Conservation (phyloP, 2,797 vertebrate species). For the Lycodopsis pacificus region DNA sequence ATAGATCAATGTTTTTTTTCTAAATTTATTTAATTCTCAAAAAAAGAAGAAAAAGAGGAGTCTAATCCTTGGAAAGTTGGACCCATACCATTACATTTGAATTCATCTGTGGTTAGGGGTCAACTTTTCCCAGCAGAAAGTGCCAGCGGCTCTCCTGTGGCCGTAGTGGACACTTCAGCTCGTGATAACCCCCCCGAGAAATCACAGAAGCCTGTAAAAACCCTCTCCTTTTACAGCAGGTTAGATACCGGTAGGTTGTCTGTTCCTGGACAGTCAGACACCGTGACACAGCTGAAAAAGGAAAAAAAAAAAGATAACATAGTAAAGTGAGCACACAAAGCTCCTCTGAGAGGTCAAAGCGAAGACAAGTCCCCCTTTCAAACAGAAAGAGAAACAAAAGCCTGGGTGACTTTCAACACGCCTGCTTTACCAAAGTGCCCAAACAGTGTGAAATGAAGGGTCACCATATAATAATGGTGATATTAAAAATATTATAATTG, state of each 20-base stretch:
- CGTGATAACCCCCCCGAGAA: slow-evolving; percentile 66
- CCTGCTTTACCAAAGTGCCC: slow-evolving; percentile 62
- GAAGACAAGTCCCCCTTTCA: slow-evolving; percentile 81
- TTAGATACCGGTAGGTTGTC: slow-evolving; percentile 65
- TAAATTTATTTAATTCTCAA: neutral
- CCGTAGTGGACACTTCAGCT: slow-evolving; percentile 64
- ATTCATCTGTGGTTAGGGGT: slow-evolving; percentile 25
- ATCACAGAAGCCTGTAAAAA: slow-evolving; percentile 59
- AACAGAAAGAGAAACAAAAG: slow-evolving; percentile 72
- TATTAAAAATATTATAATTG: slow-evolving; percentile 73
- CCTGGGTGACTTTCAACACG: slow-evolving; percentile 71
- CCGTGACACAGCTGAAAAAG: slow-evolving; percentile 60
- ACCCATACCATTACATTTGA: slow-evolving; percentile 15
- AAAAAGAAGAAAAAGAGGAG: neutral
- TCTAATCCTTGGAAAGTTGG: slow-evolving; percentile 17
- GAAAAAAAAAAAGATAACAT: slow-evolving; percentile 15
- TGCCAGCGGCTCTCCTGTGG: slow-evolving; percentile 74
- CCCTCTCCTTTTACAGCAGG: slow-evolving; percentile 60
- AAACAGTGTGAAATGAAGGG: slow-evolving; percentile 72
- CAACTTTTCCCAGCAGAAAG: slow-evolving; percentile 29
- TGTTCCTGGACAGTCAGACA: slow-evolving; percentile 63
- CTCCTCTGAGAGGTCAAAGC: slow-evolving; percentile 74
- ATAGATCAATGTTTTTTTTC: neutral
- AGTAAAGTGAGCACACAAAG: slow-evolving; percentile 72
- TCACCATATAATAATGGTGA: slow-evolving; percentile 66